These are phyloP conservation scores for Syrphus vitripennis DNA, from an alignment of 2,888 invertebrate species.

Conservation along the genomic window DNA sequence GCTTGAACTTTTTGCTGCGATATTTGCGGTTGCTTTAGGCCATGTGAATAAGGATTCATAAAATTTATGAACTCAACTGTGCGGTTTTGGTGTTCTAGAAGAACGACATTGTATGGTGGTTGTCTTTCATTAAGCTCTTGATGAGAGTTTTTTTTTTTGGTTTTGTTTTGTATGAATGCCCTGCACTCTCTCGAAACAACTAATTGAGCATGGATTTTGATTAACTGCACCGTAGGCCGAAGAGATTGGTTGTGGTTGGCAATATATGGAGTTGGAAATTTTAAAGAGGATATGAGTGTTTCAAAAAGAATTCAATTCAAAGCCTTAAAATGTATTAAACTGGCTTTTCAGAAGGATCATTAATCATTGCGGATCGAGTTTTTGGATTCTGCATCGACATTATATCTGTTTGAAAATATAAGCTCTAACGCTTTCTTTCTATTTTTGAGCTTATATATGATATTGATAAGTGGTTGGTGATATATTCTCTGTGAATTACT, in stretches of 20 bases:
- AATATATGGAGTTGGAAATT: neutral
- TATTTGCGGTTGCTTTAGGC: slow-evolving; percentile 36
- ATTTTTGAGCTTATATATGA: too few relatives aligned
- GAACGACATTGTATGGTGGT: slow-evolving; percentile 42
- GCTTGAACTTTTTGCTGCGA: slow-evolving; percentile 8
- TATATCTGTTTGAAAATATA: too few relatives aligned
- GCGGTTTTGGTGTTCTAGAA: slow-evolving; percentile 46
- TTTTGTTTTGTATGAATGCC: neutral
- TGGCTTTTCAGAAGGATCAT: too few relatives aligned
- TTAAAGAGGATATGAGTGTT: neutral
- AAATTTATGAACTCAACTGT: slow-evolving; percentile 53
- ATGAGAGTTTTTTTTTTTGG: neutral
- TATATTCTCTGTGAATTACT: too few relatives aligned
- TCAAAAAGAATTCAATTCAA: too few relatives aligned
- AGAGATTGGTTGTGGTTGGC: slow-evolving; percentile 18
- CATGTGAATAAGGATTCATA: slow-evolving; percentile 20
- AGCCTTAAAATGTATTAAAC: too few relatives aligned
- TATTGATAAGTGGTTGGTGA: too few relatives aligned
- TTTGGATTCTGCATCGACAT: too few relatives aligned
- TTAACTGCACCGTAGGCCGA: slow-evolving; percentile 6
- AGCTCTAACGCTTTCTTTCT: too few relatives aligned
- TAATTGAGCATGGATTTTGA: slow-evolving; percentile 46
- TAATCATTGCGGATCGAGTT: too few relatives aligned
- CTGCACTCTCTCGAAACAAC: neutral
- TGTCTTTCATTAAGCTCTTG: slow-evolving; percentile 35